These are phyloP conservation scores for Falco punctatus DNA, from an alignment of 2,113 vertebrate species.

Conservation along the genomic window DNA sequence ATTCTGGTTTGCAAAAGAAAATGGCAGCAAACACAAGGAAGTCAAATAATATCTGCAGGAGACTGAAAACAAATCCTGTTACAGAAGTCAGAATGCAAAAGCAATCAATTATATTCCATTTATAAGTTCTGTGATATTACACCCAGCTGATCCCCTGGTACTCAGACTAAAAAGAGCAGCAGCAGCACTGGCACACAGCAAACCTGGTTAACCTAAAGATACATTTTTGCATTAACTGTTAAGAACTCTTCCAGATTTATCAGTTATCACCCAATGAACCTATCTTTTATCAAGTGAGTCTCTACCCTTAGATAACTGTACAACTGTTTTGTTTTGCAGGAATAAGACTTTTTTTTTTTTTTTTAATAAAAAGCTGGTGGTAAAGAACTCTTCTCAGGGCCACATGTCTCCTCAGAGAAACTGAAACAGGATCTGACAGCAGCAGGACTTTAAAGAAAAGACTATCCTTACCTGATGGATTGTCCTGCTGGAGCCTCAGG, in stretches of 20 bases:
- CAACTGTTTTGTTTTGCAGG: background rate
- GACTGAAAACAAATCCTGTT: background rate
- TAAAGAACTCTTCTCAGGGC: background rate
- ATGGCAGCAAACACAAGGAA: background rate
- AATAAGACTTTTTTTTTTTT: background rate
- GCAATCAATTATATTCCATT: background rate
- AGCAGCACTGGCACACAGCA: background rate
- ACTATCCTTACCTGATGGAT: conserved; percentile 36
- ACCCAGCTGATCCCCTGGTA: background rate
- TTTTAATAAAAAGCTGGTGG: background rate
- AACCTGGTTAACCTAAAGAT: background rate
- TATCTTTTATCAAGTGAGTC: background rate
- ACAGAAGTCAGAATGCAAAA: background rate
- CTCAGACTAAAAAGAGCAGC: background rate
- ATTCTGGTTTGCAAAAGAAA: background rate
- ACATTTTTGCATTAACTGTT: background rate
- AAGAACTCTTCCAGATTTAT: background rate
- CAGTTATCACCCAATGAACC: background rate
- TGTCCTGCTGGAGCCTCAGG: conserved; percentile 59
- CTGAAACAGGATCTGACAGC: background rate
- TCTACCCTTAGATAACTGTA: background rate
- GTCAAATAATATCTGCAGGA: background rate
- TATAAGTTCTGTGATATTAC: background rate
- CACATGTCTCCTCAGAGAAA: background rate
- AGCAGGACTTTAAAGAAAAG: background rate